Conservation (phyloP, 2,113 vertebrate genomes). For the Thunnus thynnus region DNA sequence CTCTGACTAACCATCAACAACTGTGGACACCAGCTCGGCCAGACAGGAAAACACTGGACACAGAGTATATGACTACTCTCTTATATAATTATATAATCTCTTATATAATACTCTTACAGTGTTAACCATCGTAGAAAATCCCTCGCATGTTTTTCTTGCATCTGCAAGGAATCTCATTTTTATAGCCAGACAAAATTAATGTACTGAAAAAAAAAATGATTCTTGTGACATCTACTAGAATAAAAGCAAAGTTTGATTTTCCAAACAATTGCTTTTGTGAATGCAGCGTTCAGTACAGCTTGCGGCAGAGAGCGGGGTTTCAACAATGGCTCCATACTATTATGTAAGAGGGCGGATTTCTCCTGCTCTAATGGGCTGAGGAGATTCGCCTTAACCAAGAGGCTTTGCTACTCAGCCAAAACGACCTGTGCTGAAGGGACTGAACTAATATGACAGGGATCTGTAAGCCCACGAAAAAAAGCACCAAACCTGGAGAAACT, state of each 20-base stretch:
- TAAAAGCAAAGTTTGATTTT: slow-evolving; percentile 27
- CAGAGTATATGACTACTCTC: background rate
- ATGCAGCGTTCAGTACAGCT: slow-evolving; percentile 13
- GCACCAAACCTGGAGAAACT: slow-evolving; percentile 16
- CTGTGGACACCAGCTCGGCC: slow-evolving; percentile 27
- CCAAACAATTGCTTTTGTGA: slow-evolving; percentile 40
- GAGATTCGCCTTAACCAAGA: slow-evolving; percentile 53
- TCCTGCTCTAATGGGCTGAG: slow-evolving; percentile 63
- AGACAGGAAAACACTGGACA: slow-evolving; percentile 40
- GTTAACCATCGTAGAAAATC: background rate
- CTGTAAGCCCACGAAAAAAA: slow-evolving; percentile 33
- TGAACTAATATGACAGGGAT: slow-evolving; percentile 52
- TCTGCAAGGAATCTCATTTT: background rate
- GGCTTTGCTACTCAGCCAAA: slow-evolving; percentile 46
- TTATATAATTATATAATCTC: too few relatives aligned
- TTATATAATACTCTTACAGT: background rate
- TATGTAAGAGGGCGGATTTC: slow-evolving; percentile 64
- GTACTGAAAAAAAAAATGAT: background rate
- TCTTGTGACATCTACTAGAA: slow-evolving; percentile 7
- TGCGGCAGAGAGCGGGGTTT: slow-evolving; percentile 24
- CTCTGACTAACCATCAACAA: slow-evolving; percentile 54
- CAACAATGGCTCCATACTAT: slow-evolving; percentile 44
- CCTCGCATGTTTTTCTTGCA: background rate
- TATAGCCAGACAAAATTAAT: background rate
- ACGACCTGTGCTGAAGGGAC: slow-evolving; percentile 35